Base-by-base conservation (phyloP, 2,797 vertebrate species). In the Catamblyrhynchus diadema region DNA sequence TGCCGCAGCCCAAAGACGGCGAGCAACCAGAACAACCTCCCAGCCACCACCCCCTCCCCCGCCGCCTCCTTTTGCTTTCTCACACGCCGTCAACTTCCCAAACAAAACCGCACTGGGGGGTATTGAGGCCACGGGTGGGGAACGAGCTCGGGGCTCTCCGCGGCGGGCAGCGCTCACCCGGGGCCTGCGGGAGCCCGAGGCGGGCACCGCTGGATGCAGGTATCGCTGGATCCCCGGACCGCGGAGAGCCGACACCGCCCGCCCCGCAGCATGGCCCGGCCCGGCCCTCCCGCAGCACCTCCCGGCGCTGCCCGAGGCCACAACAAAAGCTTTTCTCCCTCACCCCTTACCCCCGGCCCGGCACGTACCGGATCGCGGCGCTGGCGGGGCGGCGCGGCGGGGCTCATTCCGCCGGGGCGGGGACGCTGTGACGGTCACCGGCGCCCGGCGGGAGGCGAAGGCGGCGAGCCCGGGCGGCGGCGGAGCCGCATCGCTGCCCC, bases 331-430 rank as follows among this genome's bases (percentile, higher is more conserved):
- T 41, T 8, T 33, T 5, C 48, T 57, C 21, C n/a, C 37, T 19
- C 60, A 22, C 2, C 39, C 39, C 59, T 9, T 13, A 32, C 56
- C 35, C 73, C 57, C 48, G n/a, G 33, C n/a, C 69, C 60, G 53
- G 61, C 54, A 81, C 86, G 77, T 88, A 88, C 77, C 86, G 86
- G 54, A 66, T 45, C 61, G 86, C 77, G 54, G 61, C 69, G 69
- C 39, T 81, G 85, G 59, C 75, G 66, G 83, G 73, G 61, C 62
- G 65, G 65, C 57, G 22, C 84, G 66, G 65, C 73, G 84, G 75
- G 75, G 69, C 85, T 81, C 85, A 88, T 88, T 66, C 85, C 77
- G 85, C 75, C 85, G 67, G 60, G 85, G 65, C 65, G 83, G 48
- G 65, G 56, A 61, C 30, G 35, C 60, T 51, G 39, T 22, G 75